phyloP scores from a whole-genome alignment of 2,113 vertebrate genomes.

The Cryptomyrus ogoouensis region DNA sequence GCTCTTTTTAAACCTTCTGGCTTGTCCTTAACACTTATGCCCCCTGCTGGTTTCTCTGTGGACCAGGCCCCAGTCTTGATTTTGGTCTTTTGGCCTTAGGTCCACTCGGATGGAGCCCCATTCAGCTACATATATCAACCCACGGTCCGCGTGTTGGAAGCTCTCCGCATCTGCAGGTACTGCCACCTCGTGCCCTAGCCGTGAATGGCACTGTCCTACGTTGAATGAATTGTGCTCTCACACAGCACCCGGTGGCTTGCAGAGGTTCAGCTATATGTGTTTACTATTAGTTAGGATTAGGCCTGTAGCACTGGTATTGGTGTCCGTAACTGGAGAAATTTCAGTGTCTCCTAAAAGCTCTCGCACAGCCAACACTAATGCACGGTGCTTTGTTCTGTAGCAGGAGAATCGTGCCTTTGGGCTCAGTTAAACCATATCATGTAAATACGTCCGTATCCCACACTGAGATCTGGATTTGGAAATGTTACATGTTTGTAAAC shows the following conservation, averaged over 20 bases:
- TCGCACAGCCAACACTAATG: not conserved
- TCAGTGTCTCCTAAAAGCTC: not conserved
- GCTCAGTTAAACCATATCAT: not conserved
- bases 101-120: slow-evolving; percentile 35
- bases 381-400: not conserved
- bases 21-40: not conserved
- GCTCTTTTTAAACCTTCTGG: not conserved
- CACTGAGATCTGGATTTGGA: not conserved
- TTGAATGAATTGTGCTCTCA: not conserved
- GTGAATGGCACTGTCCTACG: not conserved
- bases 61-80: not conserved
- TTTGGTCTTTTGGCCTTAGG: not conserved
- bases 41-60: not conserved
- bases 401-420: not conserved
- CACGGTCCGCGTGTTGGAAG: slow-evolving; percentile 16
- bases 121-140: slow-evolving; percentile 28
- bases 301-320: not conserved
- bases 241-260: not conserved
- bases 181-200: not conserved
- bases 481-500: not conserved
- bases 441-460: not conserved
- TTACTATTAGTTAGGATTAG: not conserved
- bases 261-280: not conserved
- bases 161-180: slow-evolving; percentile 23
- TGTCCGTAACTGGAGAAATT: not conserved